Evolutionary conservation across 2,113 vertebrate species (phyloP).

Genomic region (Fregetta grallaria): DNA sequence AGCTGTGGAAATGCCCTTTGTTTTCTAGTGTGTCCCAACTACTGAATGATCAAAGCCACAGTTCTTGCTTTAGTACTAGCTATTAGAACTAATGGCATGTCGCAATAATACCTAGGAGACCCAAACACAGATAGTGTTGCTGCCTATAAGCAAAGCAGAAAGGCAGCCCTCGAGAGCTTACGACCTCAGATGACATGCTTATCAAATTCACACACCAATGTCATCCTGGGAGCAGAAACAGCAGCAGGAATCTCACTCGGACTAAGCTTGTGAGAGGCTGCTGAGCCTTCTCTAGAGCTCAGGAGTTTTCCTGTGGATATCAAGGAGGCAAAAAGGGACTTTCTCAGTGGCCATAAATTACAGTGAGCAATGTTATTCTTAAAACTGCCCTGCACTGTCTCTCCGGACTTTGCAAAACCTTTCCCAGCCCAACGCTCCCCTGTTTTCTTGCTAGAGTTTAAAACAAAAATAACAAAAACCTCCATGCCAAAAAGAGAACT

Average conservation of each 20-base stretch:
- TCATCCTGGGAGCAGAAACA: neutral
- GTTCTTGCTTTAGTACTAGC: neutral
- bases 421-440: neutral
- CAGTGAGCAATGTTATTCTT: neutral
- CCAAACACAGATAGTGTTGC: neutral
- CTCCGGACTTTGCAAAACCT: neutral
- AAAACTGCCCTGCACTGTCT: neutral
- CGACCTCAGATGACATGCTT: neutral
- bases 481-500: neutral
- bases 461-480: neutral
- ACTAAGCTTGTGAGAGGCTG: neutral
- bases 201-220: neutral
- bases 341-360: neutral
- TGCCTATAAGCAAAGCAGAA: neutral
- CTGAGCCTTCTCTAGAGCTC: neutral
- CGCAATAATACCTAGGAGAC: neutral
- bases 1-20: neutral
- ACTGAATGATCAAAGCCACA: neutral
- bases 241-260: neutral
- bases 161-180: neutral
- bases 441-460: neutral
- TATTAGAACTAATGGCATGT: accelerated
- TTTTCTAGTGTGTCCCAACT: neutral
- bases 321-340: neutral
- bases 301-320: neutral